Base-by-base conservation (phyloP, 2,888 invertebrate species). In the Heliconius aoede region DNA sequence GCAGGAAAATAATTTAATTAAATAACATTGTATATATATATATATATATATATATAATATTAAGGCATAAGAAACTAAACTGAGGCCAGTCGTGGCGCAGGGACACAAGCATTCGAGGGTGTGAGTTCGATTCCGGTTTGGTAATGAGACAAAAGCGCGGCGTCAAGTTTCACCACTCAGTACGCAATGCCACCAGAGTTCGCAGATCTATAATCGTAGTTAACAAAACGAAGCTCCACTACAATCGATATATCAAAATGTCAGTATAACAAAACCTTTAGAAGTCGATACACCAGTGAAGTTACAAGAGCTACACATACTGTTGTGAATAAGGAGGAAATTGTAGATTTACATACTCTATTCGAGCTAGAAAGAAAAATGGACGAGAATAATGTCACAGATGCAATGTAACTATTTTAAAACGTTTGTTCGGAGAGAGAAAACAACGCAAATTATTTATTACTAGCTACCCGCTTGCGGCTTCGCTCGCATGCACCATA, bases 301-400 rank as follows among this genome's bases (percentile, higher is more conserved):
- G 74, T 11, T 21, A 32, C 61, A 61, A 24, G 15, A 61, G 65
- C 64, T 74, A 83, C 74, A n/a, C 7, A 73, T 28, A 72, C 77
- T 32, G 82, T 84, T 32, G 82, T 84, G 30, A 79, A 80, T 69
- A 81, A 84, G 15, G 86, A 88, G 4, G 90, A 89, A 80, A 88
- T 88, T 8, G 81, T 78, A 65, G 84, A 85, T 36, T 89, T 89
- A 76, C 81, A 85, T 4, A 83, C 84, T 26, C 89, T 76, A 84
- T 89, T 74, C 85, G 85, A 5, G 85, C 80, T 28, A 88, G 89
- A 83, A 87, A 88, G 88, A 84, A 77, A 88, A 85, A 76, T 89
- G 89, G 74, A 79, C 84, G 1, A 82, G 85, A 51, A 76, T 74
- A 9, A 86, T 85, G 1, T 86, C 86, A 78, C 80, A 82, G 4